Percentiles rank a stretch among this genome's conserved stretches.
Conservation (phyloP, 2,113 vertebrate genomes). For the Psophia crepitans region DNA sequence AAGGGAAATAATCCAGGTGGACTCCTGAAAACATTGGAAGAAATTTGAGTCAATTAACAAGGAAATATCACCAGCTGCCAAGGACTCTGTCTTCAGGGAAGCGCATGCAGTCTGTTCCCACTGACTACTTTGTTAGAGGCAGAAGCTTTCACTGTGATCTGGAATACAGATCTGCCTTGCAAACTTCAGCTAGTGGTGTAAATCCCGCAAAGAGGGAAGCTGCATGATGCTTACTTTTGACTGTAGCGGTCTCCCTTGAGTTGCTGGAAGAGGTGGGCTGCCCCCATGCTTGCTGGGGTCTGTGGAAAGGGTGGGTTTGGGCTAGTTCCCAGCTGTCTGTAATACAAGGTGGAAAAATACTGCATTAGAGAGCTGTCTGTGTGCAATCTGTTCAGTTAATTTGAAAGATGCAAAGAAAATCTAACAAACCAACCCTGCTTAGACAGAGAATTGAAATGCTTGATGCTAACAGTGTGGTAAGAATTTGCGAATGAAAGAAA, state of each 20-base stretch:
- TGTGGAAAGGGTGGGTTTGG: not conserved
- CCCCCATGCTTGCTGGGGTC: not conserved
- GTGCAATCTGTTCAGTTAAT: not conserved
- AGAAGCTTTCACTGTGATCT: not conserved
- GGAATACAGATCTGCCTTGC: not conserved
- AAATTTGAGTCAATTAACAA: not conserved
- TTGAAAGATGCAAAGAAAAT: not conserved
- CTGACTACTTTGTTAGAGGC: not conserved
- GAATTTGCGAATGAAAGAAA: not conserved
- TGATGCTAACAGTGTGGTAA: not conserved
- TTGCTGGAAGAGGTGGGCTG: not conserved
- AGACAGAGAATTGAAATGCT: not conserved
- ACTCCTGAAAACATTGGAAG: not conserved
- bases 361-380: not conserved
- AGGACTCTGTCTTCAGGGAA: not conserved
- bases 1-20: not conserved
- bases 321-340: not conserved
- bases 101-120: not conserved
- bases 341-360: not conserved
- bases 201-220: not conserved
- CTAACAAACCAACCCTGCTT: not conserved
- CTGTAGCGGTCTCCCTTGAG: not conserved
- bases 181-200: not conserved
- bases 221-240: not conserved
- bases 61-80: not conserved